Conservation (phyloP, 2,888 invertebrate genomes). For the Schizaphis graminum region DNA sequence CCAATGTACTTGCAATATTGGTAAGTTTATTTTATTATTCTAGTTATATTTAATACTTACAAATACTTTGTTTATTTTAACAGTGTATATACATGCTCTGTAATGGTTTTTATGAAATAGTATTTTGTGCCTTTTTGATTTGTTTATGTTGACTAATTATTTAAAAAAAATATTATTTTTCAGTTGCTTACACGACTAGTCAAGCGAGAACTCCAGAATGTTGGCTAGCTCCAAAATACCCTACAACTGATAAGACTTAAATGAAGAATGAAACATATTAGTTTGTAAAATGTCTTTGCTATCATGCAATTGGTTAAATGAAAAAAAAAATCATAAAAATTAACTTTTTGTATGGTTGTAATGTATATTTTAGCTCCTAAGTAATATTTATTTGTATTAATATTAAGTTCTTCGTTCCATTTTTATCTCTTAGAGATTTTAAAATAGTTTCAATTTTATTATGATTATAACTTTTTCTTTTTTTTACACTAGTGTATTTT, state of each 20-base stretch:
- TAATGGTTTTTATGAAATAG: neutral
- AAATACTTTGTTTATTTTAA: neutral
- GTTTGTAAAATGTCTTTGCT: neutral
- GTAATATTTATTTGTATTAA: slow-evolving; percentile 62
- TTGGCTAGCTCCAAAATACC: slow-evolving; percentile 41
- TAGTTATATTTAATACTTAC: neutral
- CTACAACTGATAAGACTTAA: slow-evolving; percentile 57
- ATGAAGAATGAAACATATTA: slow-evolving; percentile 51
- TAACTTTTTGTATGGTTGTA: slow-evolving; percentile 1
- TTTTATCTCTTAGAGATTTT: slow-evolving; percentile 45
- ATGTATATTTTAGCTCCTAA: slow-evolving; percentile 10
- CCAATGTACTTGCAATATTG: slow-evolving; percentile 84
- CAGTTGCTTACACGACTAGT: slow-evolving; percentile 72
- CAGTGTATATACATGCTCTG: neutral
- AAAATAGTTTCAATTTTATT: slow-evolving; percentile 43
- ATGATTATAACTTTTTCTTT: slow-evolving; percentile 36
- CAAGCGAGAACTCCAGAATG: slow-evolving; percentile 70
- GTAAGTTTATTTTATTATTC: slow-evolving; percentile 71
- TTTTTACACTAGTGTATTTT: slow-evolving; percentile 18
- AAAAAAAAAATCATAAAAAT: neutral
- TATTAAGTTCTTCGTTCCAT: slow-evolving; percentile 62
- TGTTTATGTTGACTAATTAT: neutral
- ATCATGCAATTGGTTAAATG: neutral
- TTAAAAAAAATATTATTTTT: slow-evolving; percentile 66
- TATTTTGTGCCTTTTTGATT: neutral